Evolutionary conservation across 2,797 vertebrate species (phyloP), one percentile per base, ranked within the genome.

Genomic region (Falco columbarius): DNA sequence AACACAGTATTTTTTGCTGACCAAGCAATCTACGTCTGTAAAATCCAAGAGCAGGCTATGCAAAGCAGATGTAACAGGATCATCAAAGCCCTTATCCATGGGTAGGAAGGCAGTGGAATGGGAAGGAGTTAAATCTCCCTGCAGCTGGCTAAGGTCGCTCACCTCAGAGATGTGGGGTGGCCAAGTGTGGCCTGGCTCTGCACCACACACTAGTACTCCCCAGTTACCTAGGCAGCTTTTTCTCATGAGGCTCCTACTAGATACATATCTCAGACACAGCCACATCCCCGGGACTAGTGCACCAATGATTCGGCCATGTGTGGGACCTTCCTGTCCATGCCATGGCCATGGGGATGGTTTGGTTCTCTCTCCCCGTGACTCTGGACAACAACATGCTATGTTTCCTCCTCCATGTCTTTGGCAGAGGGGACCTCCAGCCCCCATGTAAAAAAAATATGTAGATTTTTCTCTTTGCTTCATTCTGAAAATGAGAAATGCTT

Each of bases 231-330:
- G 38, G 44, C 36, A 76, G n/a, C 44, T 66, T 17, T 14, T 56
- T 36, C 84, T 79, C 6, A 5, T 32, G 13, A 4, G 5, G 21
- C 14, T 55, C 15, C 61, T 83, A 18, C 36, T 81, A 34, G n/a
- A n/a, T 34, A 10, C 17, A 1, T 66, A 61, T 52, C 56, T 80
- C 58, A 51, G 21, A 9, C 32, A 58, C 34, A 42, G 59, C 15
- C 29, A 52, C 47, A 34, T n/a, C 30, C 27, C 49, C 29, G 40
- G n/a, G 26, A 62, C 12, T 30, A n/a, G 42, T 34, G 54, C 23
- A 49, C 8, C 0, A 0, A 36, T 44, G 47, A 27, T 62, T 21
- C 3, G 5, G 21, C 34, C 8, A 17, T 7, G 3, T 24, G 18
- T 36, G 46, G 7, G 47, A 4, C 24, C 32, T 65, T 17, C 30